phyloP scores from a whole-genome alignment of 2,888 invertebrate genomes.

The Euphydryas editha region DNA sequence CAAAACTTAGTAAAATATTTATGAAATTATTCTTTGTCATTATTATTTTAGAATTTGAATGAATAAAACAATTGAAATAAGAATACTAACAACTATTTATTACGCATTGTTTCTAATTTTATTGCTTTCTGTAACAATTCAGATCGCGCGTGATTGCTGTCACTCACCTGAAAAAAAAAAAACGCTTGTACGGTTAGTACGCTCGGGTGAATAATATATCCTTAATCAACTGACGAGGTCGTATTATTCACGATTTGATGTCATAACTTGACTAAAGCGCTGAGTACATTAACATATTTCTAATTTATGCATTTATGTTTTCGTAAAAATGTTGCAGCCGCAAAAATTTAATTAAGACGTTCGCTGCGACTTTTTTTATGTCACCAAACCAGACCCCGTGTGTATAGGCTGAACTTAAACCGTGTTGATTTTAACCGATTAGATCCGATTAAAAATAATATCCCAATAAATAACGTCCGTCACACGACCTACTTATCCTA shows the following conservation, averaged over 20 bases:
- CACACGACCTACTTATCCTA: slow-evolving; percentile 63
- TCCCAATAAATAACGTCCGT: slow-evolving; percentile 64
- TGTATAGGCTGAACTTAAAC: too few relatives aligned
- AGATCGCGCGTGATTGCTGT: slow-evolving; percentile 39
- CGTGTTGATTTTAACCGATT: slow-evolving; percentile 39
- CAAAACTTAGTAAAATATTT: too few relatives aligned
- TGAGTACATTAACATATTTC: too few relatives aligned
- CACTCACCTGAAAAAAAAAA: slow-evolving; percentile 35
- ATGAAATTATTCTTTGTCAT: too few relatives aligned
- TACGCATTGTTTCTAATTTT: neutral
- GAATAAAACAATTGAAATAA: neutral
- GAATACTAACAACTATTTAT: neutral
- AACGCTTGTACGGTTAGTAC: slow-evolving; percentile 29
- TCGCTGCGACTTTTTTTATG: too few relatives aligned
- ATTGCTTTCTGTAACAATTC: slow-evolving; percentile 29
- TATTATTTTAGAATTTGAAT: too few relatives aligned
- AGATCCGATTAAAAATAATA: slow-evolving; percentile 55
- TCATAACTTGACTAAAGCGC: slow-evolving; percentile 27
- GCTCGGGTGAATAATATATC: slow-evolving; percentile 38
- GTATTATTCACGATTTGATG: slow-evolving; percentile 38
- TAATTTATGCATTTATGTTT: too few relatives aligned
- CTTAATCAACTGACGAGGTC: slow-evolving; percentile 44
- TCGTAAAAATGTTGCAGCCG: too few relatives aligned
- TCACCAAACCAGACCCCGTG: too few relatives aligned
- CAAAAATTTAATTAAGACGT: too few relatives aligned